A percentile compares a stretch with the other conserved stretches of the same genome.
Conservation (phyloP, 1,140 invertebrate genomes). For the Proctacanthus coquilletti region DNA sequence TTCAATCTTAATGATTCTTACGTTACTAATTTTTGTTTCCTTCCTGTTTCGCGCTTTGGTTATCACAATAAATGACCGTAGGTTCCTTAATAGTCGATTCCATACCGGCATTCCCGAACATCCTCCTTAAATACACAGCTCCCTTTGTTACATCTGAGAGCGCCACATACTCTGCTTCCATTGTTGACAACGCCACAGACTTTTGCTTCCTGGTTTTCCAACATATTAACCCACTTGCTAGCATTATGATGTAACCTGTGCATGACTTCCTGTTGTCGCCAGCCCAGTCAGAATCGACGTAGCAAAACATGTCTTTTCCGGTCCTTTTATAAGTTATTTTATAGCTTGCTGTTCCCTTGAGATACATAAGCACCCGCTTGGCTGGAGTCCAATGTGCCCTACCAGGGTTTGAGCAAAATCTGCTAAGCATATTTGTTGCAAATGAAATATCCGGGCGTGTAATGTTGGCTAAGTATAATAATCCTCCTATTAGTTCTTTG, state of each 20-base stretch:
- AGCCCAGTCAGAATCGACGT: constrained; percentile 29
- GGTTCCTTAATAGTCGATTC: not conserved
- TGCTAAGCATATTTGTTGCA: constrained; percentile 20
- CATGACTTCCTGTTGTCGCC: constrained; percentile 16
- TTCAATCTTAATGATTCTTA: too few species aligned
- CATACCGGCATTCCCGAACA: constrained; percentile 4
- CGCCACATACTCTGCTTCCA: constrained; percentile 10
- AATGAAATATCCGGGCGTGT: constrained; percentile 28
- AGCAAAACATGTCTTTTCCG: constrained; percentile 11
- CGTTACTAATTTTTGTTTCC: too few species aligned
- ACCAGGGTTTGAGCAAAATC: constrained; percentile 13
- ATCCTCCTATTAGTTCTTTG: constrained; percentile 16
- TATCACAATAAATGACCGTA: too few species aligned
- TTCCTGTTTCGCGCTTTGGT: too few species aligned
- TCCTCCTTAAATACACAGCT: constrained; percentile 7
- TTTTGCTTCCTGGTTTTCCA: constrained; percentile 10
- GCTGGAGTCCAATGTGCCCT: constrained; percentile 15
- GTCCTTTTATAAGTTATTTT: constrained; percentile 14
- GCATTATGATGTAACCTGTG: constrained; percentile 9
- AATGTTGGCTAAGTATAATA: constrained; percentile 24
- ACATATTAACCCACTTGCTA: constrained; percentile 4
- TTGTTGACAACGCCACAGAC: constrained; percentile 9
- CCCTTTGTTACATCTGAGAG: constrained; percentile 9
- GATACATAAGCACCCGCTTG: constrained; percentile 22
- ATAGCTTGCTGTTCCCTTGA: constrained; percentile 18